phyloP scores from a whole-genome alignment of 2,888 invertebrate genomes.

The Nymphalis c-album region DNA sequence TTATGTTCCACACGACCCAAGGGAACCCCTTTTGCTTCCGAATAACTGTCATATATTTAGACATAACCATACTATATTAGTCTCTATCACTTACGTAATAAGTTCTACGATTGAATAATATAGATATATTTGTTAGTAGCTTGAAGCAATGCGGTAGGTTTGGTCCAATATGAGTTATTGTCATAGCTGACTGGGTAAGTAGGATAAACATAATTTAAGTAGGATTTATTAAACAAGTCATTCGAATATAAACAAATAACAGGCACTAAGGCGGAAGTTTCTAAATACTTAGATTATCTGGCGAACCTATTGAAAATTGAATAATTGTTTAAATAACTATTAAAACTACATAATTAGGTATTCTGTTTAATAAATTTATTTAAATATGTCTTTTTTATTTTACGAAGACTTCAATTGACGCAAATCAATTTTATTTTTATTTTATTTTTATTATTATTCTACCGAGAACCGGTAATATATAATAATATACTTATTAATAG shows the following conservation, averaged over 20 bases:
- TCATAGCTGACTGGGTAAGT: conserved; percentile 57
- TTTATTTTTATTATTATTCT: too few species aligned
- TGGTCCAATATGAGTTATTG: conserved; percentile 56
- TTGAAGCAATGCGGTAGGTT: conserved; percentile 40
- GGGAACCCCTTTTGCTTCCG: conserved; percentile 46
- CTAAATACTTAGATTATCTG: not conserved
- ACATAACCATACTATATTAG: not conserved
- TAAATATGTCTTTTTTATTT: too few species aligned
- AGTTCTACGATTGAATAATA: conserved; percentile 3
- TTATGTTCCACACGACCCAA: conserved; percentile 58
- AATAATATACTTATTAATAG: too few species aligned
- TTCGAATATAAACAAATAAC: conserved; percentile 24
- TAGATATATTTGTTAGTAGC: conserved; percentile 5
- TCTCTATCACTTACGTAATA: not conserved
- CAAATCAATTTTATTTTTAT: too few species aligned
- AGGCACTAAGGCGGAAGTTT: conserved; percentile 23
- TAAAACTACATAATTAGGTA: not conserved
- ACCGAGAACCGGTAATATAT: too few species aligned
- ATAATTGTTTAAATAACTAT: not conserved
- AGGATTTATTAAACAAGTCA: conserved; percentile 34
- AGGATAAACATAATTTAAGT: conserved; percentile 56
- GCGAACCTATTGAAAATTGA: not conserved
- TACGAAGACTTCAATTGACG: too few species aligned
- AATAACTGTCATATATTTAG: conserved; percentile 42
- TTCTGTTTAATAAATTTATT: too few species aligned